Base-by-base conservation (phyloP, 2,888 invertebrate genomes). In the Venustoraphidia nigricollis region DNA sequence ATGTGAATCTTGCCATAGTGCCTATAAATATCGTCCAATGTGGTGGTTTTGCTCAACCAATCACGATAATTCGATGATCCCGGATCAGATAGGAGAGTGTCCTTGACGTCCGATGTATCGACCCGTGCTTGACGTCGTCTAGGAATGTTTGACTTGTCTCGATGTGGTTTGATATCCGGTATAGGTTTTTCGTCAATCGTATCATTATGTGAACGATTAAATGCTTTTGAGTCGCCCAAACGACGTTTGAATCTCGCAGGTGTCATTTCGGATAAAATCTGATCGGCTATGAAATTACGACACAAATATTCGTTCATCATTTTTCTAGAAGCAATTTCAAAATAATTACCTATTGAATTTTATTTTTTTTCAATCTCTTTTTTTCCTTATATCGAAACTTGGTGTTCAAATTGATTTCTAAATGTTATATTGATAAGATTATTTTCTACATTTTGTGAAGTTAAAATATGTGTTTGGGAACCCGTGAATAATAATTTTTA, bases 291-390 rank as follows among this genome's bases (percentile, higher is more conserved):
- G 60, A 79, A 86, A 59, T 77, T 83, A 36, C 83, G 76, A 55
- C 85, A 85, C 43, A 83, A 67, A 61, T 83, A 86, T 60, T 86
- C 83, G 59, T 84, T 85, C 79, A 86, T 83, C 74, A 79, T 81
- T 62, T 75, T 74, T 58, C 84, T 83, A 57, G 3, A 61, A 52
- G n/a, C 36, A 45, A 34, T 10, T 9, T 27, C 10, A 34, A 34
- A 14, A 11, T 48, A n/a, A 27, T 40, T 2, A n/a, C n/a, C n/a
- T n/a, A 44, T 34, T 36, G 36, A 45, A 8, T 35, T 34, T 6
- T 44, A 8, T 44, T 34, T 6, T 44, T 11, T 34, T 34, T 17
- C 2, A 34, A 14, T 6, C 6, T 4, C 5, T n/a, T 27, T 27
- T 14, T 10, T 13, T 41, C 14, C 5, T 1, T 8, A 4, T 35